These are phyloP conservation scores for Sisyra nigra DNA, from an alignment of 2,888 invertebrate species.

Conservation along the genomic window DNA sequence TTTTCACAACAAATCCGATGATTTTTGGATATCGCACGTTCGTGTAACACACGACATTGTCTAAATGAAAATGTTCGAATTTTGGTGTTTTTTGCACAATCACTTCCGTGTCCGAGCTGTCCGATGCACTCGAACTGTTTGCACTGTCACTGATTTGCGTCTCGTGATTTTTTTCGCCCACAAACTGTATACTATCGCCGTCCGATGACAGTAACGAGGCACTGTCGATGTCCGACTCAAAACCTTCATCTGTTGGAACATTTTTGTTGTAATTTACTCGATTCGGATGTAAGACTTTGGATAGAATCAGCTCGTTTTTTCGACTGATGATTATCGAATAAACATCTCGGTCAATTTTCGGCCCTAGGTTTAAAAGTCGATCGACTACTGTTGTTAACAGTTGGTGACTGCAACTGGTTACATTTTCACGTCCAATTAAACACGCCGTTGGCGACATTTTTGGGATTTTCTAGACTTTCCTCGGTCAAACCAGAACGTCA, in stretches of 20 bases:
- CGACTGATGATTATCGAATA: conserved; percentile 6
- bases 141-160: conserved; percentile 23
- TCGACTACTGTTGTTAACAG: conserved; percentile 7
- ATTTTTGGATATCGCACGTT: conserved; percentile 26
- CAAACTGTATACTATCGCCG: conserved; percentile 21
- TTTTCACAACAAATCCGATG: conserved; percentile 25
- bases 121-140: conserved; percentile 25
- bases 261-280: conserved; percentile 8
- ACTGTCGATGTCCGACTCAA: conserved; percentile 30
- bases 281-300: conserved; percentile 10
- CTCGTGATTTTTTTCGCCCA: neutral
- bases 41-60: conserved; percentile 27
- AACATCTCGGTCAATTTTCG: conserved; percentile 10
- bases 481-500: no score
- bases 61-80: conserved; percentile 23
- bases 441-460: conserved; percentile 8
- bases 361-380: conserved; percentile 9
- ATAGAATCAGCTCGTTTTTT: conserved; percentile 7
- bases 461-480: neutral
- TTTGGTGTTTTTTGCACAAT: conserved; percentile 5
- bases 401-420: conserved; percentile 5
- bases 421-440: conserved; percentile 7
- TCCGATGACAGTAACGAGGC: conserved; percentile 24
- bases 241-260: conserved; percentile 26
- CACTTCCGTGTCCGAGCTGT: conserved; percentile 23